Base-by-base conservation (phyloP, 2,797 vertebrate species). In the Antrozous pallidus region DNA sequence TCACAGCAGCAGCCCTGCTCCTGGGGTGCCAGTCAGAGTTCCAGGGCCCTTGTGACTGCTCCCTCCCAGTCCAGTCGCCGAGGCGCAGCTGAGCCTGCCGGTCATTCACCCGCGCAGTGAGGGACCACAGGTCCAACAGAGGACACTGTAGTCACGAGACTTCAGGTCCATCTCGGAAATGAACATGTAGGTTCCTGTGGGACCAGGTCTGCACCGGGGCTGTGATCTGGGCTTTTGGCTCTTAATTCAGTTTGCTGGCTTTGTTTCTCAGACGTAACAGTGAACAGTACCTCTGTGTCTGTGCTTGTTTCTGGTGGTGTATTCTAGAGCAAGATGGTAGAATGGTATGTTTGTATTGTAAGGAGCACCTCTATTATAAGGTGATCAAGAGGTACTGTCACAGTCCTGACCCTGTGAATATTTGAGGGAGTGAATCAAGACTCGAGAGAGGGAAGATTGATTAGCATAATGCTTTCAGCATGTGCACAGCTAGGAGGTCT, bases 41-140 rank as follows among this genome's bases (percentile, higher is more conserved):
- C 49, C 51, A 33, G 26, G 16, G 69, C 40, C 26, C 0, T 85
- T 88, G 18, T 54, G 31, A 16, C 36, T 56, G 13, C 33, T 84
- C 18, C 11, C 31, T 28, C 8, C 33, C 24, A 28, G 56, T 6
- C 58, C 58, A 14, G 58, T 14, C n/a, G n/a, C n/a, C n/a, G n/a
- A n/a, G n/a, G n/a, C n/a, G n/a, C n/a, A 31, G 58, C 28, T 61
- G 61, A n/a, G 61, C 31, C 31, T n/a, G 58, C 28, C 9, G n/a
- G 63, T 4, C 63, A 18, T 16, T 65, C n/a, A 18, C 31, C 31
- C 14, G 8, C 8, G 3, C 31, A 3, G 31, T 63, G n/a, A 20
- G 1, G 17, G 31, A 4, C 63, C 63, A 33, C 63, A 20, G 63
- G 17, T 9, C 91, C 96, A 94, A 79, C 49, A 97, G 96, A 87